Evolutionary conservation across 2,797 vertebrate genomes (phyloP), one percentile per base, ranked within the genome.

Genomic region (Monodelphis domestica): DNA sequence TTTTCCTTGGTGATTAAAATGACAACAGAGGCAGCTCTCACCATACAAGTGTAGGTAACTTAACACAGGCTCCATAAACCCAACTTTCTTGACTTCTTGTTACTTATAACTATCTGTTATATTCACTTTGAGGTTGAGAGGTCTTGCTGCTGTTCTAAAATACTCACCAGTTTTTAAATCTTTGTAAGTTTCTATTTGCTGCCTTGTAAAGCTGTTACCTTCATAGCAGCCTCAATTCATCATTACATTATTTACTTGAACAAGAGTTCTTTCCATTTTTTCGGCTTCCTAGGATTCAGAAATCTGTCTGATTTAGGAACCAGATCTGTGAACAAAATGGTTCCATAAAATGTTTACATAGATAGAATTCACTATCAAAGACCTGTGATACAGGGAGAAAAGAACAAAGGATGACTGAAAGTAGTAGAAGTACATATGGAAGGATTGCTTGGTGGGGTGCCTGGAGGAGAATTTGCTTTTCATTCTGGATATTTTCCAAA

Each of bases 21-120:
- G 38, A 84, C 84, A 70, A 84, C 38, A 84, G 70, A 84, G 38
- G 21, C 10, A 84, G 38, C 70, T 50, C 10, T 84, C 70, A 78
- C 21, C 7, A 45, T 45, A 45, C 70, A 45, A 78, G 70, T 50
- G 9, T 12, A 84, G 38, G 70, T 38, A 84, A 50, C 84, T 84
- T 84, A 84, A 84, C 50, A 84, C 12, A 84, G 26, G 38, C 70
- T 84, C 70, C 70, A 84, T 84, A 84, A 84, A 26, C 9, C 70
- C 70, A 84, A 84, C 70, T 84, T 84, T 55, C 89, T 89, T 70
- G 91, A n/a, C 70, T 57, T 92, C 54, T 70, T 1, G n/a, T 91
- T 93, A 89, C 88, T 90, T 90, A 84, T 10, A 52, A 45, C 84
- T 9, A 63, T 88, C 53, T 87, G 0, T 89, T 63, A 24, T 54